Base-by-base conservation (phyloP, 2,797 vertebrate species). In the Nannoperca obscura region DNA sequence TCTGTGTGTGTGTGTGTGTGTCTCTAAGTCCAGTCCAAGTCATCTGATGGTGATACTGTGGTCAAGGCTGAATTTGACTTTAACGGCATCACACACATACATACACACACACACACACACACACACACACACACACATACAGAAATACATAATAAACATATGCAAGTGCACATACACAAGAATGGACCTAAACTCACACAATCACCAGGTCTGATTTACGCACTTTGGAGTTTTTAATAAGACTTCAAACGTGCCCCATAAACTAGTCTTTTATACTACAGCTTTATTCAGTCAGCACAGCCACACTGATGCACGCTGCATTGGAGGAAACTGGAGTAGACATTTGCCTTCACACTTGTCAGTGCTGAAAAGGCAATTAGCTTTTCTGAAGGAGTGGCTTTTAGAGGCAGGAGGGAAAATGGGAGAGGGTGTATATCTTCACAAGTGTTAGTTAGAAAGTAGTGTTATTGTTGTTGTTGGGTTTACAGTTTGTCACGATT, bases 281-380 rank as follows among this genome's bases (percentile, higher is more conserved):
- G 34, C 69, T 82, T 72, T 50, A 59, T 70, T 76, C 59, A 82
- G 59, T 55, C 57, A 38, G 67, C 61, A 30, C 77, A 54, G 57
- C 65, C 50, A 71, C 68, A 66, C 40, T 46, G 30, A 85, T 30
- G 50, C 57, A 61, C 22, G 3, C n/a, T 69, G 54, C 49, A 67
- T 84, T 63, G n/a, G n/a, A n/a, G 72, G 83, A 86, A 89, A 83
- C 69, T 55, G n/a, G 52, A 80, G 77, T 38, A 71, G 86, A 84
- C 57, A 72, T 85, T 87, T 79, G 62, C 71, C 80, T 84, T 79
- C 68, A 67, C 70, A 84, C 70, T 70, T 65, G 58, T 86, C 77
- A 10, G 76, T 8, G 53, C 65, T 86, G 82, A 87, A 84, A 84
- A 80, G 81, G 50, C 72, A 78, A 80, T 85, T 81, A 83, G 0